Evolutionary conservation across 1,140 invertebrate species (phyloP), one percentile per base, ranked within the genome.

Genomic region (Apis dorsata): DNA sequence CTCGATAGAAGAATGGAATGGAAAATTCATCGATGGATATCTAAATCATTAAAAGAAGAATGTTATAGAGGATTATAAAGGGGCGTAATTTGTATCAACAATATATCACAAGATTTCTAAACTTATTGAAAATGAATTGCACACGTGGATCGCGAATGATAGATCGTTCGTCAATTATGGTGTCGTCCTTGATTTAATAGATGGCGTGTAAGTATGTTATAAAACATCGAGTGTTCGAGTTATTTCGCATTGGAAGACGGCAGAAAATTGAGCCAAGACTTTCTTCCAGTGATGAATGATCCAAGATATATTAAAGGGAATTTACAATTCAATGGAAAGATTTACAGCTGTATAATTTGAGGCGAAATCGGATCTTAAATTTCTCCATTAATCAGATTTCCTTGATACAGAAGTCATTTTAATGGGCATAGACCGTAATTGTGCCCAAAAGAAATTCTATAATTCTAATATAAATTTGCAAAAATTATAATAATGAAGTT

Each of bases 221-320:
- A 53, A 71, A 59, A 71, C 19, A 53, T 53, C n/a, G 44, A 3
- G 12, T 19, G 44, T 51, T 28, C 24, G 44, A 62, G 57, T 70
- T 59, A 60, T 68, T 44, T 60, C 65, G 53, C n/a, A 9, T 44
- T 60, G 28, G 49, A 63, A n/a, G n/a, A 24, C 60, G 15, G 34
- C 5, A 24, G n/a, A 34, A 78, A 28, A 59, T 72, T 17, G 77
- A 57, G 12, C 55, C 24, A 71, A 62, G 72, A 79, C 44, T 79
- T 72, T 62, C 34, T 62, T 79, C 44, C 17, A 19, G 68, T 79
- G 77, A 79, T 72, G n/a, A 62, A 79, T 79, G 55, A 12, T 44
- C 15, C 53, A n/a, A 3, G 53, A 59, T 59, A 59, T 17, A 51
- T 79, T 51, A 24, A 76, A 34, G 15, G 12, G 55, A 62, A 60